Base-by-base conservation (phyloP, 2,797 vertebrate genomes). In the Peromyscus melanophrys region DNA sequence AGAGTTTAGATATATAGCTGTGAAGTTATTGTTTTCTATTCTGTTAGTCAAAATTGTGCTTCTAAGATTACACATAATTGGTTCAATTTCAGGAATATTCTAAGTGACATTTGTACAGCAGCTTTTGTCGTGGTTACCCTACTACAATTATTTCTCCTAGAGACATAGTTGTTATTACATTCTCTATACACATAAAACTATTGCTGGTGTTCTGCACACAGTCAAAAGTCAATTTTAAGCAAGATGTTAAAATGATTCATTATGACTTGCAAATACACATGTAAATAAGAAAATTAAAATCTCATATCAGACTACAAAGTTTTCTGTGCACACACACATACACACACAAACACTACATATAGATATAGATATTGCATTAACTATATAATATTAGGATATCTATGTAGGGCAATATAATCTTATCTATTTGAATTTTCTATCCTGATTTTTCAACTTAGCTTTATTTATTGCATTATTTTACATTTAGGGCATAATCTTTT, bases 41-140 rank as follows among this genome's bases (percentile, higher is more conserved):
- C 25, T 57, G 17, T 61, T 94, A 83, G 78, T 86, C 63, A 87
- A 89, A 97, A 76, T 13, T 89, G 8, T 27, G 85, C 21, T n/a
- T 57, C n/a, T 69, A 80, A 25, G 80, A 85, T 91, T 87, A 10
- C 4, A 43, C 16, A 95, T 63, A 49, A 98, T 29, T 57, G 14
- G 0, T 93, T 97, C 59, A 81, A 77, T 87, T 97, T 94, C 96
- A 94, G 63, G 85, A 84, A 92, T 86, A 78, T 12, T 87, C 14
- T 29, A 73, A 73, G 29, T 71, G 67, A 57, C 67, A 71, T 73
- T 73, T 73, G 8, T 19, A 55, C 23, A 37, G 25, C 65, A 71
- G 34, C 13, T 49, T 55, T 8, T 69, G 49, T 71, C 46, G 27
- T 27, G 4, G 65, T 71, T 55, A n/a, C 34, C 71, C 23, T 87